These are phyloP conservation scores for Plotosus lineatus DNA, from an alignment of 2,113 vertebrate genomes.

Conservation along the genomic window DNA sequence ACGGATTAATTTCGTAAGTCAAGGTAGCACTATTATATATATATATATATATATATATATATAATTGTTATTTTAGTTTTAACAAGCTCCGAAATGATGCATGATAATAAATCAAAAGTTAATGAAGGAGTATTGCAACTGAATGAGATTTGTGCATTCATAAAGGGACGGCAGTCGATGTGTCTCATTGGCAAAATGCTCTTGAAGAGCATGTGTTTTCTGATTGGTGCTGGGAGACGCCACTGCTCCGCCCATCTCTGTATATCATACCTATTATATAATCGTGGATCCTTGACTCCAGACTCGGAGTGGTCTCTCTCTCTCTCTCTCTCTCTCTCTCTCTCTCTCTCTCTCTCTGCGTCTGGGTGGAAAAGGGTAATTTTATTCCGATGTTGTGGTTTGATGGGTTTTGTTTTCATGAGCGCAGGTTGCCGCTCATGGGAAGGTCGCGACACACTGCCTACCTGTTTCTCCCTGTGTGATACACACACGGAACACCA, in stretches of 20 bases:
- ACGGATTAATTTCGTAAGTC: too few relatives aligned
- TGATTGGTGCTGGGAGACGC: slow-evolving; percentile 81
- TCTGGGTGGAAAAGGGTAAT: slow-evolving; percentile 38
- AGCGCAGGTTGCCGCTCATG: slow-evolving; percentile 95
- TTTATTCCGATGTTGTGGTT: slow-evolving; percentile 56
- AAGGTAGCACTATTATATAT: too few relatives aligned
- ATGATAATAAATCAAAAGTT: slow-evolving; percentile 26
- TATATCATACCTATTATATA: slow-evolving; percentile 61
- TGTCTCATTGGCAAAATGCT: slow-evolving; percentile 80
- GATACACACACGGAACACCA: slow-evolving; percentile 91
- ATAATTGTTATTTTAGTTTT: slow-evolving; percentile 22
- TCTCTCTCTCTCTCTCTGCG: too few relatives aligned
- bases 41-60: too few relatives aligned
- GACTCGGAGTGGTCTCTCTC: slow-evolving; percentile 77
- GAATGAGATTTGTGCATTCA: slow-evolving; percentile 5
- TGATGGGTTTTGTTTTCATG: slow-evolving; percentile 94
- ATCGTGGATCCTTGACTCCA: slow-evolving; percentile 70
- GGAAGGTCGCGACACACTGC: slow-evolving; percentile 97
- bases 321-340: too few relatives aligned
- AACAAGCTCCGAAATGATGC: slow-evolving; percentile 21
- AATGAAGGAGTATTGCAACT: slow-evolving; percentile 7
- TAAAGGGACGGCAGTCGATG: slow-evolving; percentile 8
- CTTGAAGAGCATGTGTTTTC: slow-evolving; percentile 75
- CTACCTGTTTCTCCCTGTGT: slow-evolving; percentile 99
- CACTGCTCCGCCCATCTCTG: slow-evolving; percentile 53